phyloP scores from a whole-genome alignment of 2,113 vertebrate species.

The Xenotilapia longispinis region DNA sequence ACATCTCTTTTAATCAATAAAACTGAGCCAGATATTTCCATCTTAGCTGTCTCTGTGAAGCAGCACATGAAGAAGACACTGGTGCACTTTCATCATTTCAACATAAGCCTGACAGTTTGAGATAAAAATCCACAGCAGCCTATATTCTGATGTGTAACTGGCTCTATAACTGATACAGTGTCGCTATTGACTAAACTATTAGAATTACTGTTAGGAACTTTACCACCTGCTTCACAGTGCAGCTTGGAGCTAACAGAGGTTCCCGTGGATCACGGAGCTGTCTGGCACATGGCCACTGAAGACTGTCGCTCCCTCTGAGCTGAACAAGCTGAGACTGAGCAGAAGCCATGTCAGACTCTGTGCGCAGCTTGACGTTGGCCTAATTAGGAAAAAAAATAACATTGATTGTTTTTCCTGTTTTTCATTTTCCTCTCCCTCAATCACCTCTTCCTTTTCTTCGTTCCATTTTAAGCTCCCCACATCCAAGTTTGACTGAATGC shows the following conservation, averaged over 20 bases:
- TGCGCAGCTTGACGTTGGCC: background rate
- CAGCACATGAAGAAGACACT: background rate
- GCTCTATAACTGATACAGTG: background rate
- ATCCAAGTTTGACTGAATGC: background rate
- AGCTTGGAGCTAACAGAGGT: background rate
- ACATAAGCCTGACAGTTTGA: background rate
- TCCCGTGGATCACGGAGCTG: background rate
- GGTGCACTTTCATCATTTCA: background rate
- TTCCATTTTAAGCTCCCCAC: background rate
- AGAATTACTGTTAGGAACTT: background rate
- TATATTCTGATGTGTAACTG: background rate
- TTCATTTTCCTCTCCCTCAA: background rate
- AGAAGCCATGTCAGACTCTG: background rate
- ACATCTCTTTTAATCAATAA: background rate
- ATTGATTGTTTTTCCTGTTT: background rate
- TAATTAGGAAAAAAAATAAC: constrained; percentile 9
- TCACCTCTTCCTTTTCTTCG: background rate
- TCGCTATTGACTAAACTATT: background rate
- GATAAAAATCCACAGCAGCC: background rate
- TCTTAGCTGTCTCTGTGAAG: background rate
- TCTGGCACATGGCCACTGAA: background rate
- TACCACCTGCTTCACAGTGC: background rate
- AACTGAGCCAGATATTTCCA: background rate
- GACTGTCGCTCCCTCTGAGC: background rate
- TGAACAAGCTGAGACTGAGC: background rate